A percentile compares a stretch with the other conserved stretches of the same genome.
phyloP scores from a whole-genome alignment of 2,113 vertebrate genomes.

The Henicopernis longicauda region DNA sequence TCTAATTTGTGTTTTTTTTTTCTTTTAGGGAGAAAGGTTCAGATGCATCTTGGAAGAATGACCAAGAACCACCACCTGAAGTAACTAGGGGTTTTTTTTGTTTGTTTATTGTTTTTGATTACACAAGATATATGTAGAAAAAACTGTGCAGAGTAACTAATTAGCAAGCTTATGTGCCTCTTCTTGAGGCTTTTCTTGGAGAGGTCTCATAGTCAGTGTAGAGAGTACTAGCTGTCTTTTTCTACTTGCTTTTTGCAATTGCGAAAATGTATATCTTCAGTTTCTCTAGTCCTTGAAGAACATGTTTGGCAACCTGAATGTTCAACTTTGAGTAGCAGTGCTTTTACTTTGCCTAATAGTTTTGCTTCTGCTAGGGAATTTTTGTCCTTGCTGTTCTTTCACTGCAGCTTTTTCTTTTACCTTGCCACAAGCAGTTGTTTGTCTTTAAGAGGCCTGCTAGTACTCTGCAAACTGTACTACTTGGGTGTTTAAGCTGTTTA shows the following conservation, averaged over 20 bases:
- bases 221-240: neutral
- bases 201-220: neutral
- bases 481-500: neutral
- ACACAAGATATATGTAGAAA: neutral
- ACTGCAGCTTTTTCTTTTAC: neutral
- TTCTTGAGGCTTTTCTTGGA: neutral
- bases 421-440: neutral
- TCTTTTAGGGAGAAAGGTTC: conserved; percentile 83
- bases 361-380: neutral
- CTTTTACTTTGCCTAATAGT: neutral
- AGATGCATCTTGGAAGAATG: conserved; percentile 96
- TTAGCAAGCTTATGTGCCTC: neutral
- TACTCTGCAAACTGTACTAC: neutral
- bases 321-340: neutral
- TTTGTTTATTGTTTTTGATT: neutral
- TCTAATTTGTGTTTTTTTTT: neutral
- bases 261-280: neutral
- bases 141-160: neutral
- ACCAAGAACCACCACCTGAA: conserved; percentile 92
- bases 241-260: neutral
- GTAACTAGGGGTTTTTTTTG: conserved; percentile 41
- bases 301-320: rapidly evolving
- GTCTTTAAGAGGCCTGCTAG: neutral
- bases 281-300: neutral
- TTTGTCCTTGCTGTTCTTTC: neutral